Evolutionary conservation across 2,797 vertebrate species (phyloP).

Genomic region (Antrozous pallidus): DNA sequence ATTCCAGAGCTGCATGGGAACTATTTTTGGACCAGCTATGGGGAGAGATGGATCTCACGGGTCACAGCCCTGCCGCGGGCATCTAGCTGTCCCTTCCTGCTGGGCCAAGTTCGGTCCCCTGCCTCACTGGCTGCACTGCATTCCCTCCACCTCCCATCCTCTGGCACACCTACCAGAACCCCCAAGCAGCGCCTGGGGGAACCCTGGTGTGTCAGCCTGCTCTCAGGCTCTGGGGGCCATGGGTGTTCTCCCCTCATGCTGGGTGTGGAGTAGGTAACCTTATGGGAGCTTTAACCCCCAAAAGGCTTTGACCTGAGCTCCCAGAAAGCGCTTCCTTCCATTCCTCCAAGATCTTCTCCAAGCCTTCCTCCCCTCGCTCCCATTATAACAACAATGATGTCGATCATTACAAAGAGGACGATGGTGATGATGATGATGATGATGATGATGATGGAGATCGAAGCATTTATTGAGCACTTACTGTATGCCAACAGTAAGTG

Average conservation of each 20-base stretch:
- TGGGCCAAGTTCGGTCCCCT: not conserved
- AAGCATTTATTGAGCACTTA: not conserved
- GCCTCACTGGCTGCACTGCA: not conserved
- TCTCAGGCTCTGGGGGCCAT: not conserved
- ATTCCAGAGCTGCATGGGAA: not conserved
- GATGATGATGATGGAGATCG: not conserved
- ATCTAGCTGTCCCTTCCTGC: not conserved
- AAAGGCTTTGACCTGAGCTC: not conserved
- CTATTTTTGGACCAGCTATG: not conserved
- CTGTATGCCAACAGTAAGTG: not conserved
- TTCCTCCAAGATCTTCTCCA: not conserved
- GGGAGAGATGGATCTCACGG: not conserved
- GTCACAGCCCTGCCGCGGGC: not conserved
- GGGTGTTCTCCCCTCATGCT: not conserved
- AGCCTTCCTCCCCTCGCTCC: not conserved
- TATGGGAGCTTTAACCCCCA: not conserved
- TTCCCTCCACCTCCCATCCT: not conserved
- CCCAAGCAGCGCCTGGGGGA: fast-evolving
- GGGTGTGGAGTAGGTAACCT: not conserved
- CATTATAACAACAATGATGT: fast-evolving
- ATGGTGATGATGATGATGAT: fast-evolving
- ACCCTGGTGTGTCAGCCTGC: not conserved
- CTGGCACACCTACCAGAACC: not conserved
- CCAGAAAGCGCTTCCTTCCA: not conserved
- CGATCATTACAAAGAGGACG: no score